phyloP scores from a whole-genome alignment of 2,888 invertebrate species.

The Lepidonotus clava region DNA sequence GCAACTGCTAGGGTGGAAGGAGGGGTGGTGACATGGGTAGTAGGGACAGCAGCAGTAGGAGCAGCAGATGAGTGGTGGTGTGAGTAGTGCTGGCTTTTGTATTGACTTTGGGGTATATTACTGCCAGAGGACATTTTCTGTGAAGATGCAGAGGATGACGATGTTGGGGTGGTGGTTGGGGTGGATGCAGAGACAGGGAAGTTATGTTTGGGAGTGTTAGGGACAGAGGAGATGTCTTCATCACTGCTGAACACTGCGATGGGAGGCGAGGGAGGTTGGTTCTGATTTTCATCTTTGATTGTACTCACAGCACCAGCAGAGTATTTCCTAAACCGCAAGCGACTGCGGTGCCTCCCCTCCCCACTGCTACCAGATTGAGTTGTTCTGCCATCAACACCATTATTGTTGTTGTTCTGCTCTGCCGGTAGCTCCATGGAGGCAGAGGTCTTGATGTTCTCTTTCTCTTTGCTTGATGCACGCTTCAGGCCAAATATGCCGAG shows the following conservation, averaged over 20 bases:
- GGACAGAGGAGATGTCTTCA: conserved; percentile 63
- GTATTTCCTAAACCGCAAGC: conserved; percentile 40
- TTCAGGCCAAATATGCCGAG: conserved; percentile 30
- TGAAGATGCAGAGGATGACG: not conserved
- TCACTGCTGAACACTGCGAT: conserved; percentile 64
- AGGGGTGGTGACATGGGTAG: not conserved
- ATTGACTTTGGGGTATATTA: too few species aligned
- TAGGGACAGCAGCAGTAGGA: not conserved
- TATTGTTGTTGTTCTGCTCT: conserved; percentile 39
- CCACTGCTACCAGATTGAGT: not conserved
- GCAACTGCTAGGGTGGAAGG: conserved; percentile 14
- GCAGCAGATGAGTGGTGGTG: not conserved
- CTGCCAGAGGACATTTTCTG: too few species aligned
- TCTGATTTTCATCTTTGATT: conserved; percentile 53
- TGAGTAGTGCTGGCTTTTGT: not conserved
- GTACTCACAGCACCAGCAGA: conserved; percentile 38
- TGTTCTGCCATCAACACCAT: not conserved
- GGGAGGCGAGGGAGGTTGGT: conserved; percentile 58
- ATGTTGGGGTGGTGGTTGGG: not conserved
- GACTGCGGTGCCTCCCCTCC: conserved; percentile 27
- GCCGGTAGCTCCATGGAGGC: conserved; percentile 45
- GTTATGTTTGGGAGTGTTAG: conserved; percentile 55
- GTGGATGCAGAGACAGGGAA: not conserved
- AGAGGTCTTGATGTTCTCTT: conserved; percentile 40
- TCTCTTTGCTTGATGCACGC: conserved; percentile 17